These are phyloP conservation scores for Isotomurus palustris DNA, from an alignment of 2,888 invertebrate species.

Conservation along the genomic window DNA sequence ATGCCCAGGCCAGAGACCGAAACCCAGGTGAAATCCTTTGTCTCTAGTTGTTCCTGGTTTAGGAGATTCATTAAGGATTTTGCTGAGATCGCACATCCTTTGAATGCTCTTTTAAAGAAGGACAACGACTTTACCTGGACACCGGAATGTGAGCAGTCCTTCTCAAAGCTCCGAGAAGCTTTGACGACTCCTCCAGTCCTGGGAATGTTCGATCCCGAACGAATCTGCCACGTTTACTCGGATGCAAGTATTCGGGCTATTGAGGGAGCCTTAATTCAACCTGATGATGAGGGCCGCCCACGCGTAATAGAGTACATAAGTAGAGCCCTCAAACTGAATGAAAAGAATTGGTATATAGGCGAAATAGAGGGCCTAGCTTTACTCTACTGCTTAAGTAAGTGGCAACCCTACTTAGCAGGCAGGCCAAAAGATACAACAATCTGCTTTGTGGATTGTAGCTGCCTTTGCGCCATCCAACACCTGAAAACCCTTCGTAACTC, in stretches of 20 bases:
- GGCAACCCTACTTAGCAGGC: no score
- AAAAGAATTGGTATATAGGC: no score
- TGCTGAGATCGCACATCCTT: neutral
- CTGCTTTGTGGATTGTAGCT: no score
- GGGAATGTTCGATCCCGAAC: neutral
- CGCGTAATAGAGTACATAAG: neutral
- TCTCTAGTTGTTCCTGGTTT: neutral
- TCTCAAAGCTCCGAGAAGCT: neutral
- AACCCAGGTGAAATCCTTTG: neutral
- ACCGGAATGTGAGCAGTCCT: neutral
- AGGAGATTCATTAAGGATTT: neutral
- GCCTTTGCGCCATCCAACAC: no score
- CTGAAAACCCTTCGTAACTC: no score
- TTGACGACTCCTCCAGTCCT: neutral
- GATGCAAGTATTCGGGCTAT: neutral
- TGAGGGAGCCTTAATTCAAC: neutral
- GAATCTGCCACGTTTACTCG: neutral
- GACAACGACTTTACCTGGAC: neutral
- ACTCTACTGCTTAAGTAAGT: no score
- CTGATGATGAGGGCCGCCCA: neutral
- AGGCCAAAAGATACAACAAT: no score
- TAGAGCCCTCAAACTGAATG: no score
- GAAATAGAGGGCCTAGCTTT: no score
- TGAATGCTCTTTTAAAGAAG: neutral
- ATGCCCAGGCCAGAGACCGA: neutral